Conservation (phyloP, 2,113 vertebrate genomes). For the Ovis aries region DNA sequence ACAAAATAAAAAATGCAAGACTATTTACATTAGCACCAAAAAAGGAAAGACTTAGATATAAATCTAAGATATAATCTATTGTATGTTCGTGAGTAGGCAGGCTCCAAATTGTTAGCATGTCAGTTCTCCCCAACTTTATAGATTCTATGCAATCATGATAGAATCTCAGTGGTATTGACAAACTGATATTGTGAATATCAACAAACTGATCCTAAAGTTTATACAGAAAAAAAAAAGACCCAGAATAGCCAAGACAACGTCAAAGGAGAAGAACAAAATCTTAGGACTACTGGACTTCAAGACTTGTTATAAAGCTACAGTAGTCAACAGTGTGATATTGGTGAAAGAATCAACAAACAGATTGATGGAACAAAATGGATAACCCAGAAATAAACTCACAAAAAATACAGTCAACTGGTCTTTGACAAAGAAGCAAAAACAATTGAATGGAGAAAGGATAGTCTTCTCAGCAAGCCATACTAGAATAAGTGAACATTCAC, state of each 20-base stretch:
- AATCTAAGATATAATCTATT: not conserved
- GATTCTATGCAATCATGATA: not conserved
- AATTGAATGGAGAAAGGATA: not conserved
- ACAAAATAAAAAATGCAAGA: not conserved
- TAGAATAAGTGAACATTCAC: not conserved
- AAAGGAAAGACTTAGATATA: not conserved
- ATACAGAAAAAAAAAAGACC: not conserved
- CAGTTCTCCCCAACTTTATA: not conserved
- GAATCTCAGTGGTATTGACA: not conserved
- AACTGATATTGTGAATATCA: not conserved
- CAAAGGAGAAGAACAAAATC: not conserved
- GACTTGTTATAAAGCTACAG: not conserved
- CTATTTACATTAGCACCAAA: not conserved
- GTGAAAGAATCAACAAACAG: not conserved
- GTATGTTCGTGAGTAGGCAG: not conserved
- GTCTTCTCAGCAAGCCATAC: not conserved
- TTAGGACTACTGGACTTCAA: not conserved
- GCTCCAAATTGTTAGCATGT: not conserved
- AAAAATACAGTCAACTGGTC: not conserved
- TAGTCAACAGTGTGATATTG: not conserved
- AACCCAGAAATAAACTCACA: not conserved
- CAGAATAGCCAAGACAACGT: not conserved
- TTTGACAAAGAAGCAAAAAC: not conserved
- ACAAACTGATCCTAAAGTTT: not conserved
- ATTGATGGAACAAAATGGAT: not conserved